phyloP scores from a whole-genome alignment of 2,113 vertebrate species.

The Macroglossus sobrinus region DNA sequence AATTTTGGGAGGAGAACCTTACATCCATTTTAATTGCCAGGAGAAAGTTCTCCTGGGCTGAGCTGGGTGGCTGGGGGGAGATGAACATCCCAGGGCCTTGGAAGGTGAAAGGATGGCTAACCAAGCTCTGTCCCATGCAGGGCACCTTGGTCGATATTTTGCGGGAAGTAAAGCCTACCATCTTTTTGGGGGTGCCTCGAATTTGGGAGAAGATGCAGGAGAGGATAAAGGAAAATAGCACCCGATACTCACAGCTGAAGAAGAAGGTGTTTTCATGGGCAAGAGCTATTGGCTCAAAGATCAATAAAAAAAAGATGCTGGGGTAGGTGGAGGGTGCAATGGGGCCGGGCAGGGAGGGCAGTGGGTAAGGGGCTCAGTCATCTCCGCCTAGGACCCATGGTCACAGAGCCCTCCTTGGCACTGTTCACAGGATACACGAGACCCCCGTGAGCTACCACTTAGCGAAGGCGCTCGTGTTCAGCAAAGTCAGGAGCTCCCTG shows the following conservation, averaged over 20 bases:
- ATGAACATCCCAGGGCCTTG: fast-evolving
- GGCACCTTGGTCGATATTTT: constrained; percentile 90
- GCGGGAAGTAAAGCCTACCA: constrained; percentile 90
- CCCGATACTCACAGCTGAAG: constrained; percentile 85
- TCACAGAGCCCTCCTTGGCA: no score
- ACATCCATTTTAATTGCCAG: background rate
- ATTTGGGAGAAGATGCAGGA: constrained; percentile 99
- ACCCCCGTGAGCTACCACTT: constrained; percentile 86
- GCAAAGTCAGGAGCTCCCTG: constrained; percentile 87
- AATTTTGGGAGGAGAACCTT: background rate
- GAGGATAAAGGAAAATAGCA: constrained; percentile 85
- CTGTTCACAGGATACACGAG: background rate
- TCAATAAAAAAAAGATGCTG: constrained; percentile 87
- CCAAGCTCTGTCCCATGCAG: constrained; percentile 73
- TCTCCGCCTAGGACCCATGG: background rate
- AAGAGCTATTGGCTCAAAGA: constrained; percentile 87
- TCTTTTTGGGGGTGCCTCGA: constrained; percentile 93
- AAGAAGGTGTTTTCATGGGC: constrained; percentile 91
- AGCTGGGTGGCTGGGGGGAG: background rate
- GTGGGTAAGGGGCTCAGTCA: background rate
- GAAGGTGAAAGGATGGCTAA: background rate
- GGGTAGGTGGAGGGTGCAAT: constrained; percentile 79
- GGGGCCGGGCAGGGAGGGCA: fast-evolving
- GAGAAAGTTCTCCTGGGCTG: background rate
- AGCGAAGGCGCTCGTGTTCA: constrained; percentile 90